Conservation (phyloP, 2,113 vertebrate genomes). For the Vicugna pacos region DNA sequence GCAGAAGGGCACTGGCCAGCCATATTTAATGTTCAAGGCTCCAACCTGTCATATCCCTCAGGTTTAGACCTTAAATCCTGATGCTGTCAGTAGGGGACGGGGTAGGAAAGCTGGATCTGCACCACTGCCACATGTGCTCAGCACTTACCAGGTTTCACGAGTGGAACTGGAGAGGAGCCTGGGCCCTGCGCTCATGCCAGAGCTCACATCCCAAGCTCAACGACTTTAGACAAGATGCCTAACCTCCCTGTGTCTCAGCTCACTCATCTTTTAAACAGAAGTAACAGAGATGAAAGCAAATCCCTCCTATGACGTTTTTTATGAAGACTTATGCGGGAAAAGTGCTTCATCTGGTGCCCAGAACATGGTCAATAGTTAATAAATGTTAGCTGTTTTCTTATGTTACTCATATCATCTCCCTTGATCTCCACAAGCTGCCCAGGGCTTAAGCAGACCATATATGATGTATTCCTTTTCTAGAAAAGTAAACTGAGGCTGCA, state of each 20-base stretch:
- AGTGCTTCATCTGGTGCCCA: not conserved
- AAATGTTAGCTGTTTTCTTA: not conserved
- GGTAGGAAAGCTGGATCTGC: not conserved
- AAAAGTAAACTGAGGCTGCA: not conserved
- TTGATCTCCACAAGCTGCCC: not conserved
- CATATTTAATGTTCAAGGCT: not conserved
- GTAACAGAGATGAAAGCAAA: not conserved
- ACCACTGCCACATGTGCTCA: fast-evolving
- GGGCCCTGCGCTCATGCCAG: not conserved
- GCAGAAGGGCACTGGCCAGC: not conserved
- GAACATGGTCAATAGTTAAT: not conserved
- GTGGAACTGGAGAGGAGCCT: too few relatives aligned
- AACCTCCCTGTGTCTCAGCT: not conserved
- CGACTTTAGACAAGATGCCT: not conserved
- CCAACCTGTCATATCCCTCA: too few relatives aligned
- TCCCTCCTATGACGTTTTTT: not conserved
- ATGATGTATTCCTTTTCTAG: not conserved
- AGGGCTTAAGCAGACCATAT: not conserved
- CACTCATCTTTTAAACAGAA: slow-evolving; percentile 14
- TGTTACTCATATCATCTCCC: not conserved
- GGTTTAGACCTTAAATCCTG: not conserved
- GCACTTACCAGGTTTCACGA: not conserved
- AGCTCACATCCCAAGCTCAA: not conserved
- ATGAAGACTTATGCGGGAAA: not conserved
- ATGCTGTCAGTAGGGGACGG: not conserved